These are phyloP conservation scores for Acronicta alni DNA, from an alignment of 2,888 invertebrate species.

Conservation along the genomic window DNA sequence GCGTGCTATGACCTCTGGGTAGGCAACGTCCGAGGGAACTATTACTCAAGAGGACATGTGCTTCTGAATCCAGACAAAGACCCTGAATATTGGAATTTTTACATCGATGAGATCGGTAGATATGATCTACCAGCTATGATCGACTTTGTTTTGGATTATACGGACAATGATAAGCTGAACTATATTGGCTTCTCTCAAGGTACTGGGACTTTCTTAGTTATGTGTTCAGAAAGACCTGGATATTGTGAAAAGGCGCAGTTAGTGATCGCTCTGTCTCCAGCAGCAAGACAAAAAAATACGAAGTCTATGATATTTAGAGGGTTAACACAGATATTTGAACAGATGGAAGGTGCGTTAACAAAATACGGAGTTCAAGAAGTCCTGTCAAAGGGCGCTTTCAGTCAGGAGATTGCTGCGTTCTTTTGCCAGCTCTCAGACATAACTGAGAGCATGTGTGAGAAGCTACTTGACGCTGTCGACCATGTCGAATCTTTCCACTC, in stretches of 20 bases:
- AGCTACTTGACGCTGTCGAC: slow-evolving; percentile 61
- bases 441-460: slow-evolving; percentile 63
- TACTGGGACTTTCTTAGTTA: slow-evolving; percentile 83
- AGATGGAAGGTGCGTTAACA: slow-evolving; percentile 57
- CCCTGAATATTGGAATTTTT: slow-evolving; percentile 61
- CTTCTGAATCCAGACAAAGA: slow-evolving; percentile 71
- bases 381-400: slow-evolving; percentile 67
- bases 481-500: slow-evolving; percentile 62
- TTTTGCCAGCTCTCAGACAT: slow-evolving; percentile 67
- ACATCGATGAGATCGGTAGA: slow-evolving; percentile 84
- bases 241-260: slow-evolving; percentile 91
- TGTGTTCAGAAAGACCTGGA: slow-evolving; percentile 90
- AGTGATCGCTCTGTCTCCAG: slow-evolving; percentile 91
- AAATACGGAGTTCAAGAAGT: slow-evolving; percentile 65
- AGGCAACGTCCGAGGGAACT: slow-evolving; percentile 71
- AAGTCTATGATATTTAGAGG: slow-evolving; percentile 82
- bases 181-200: slow-evolving; percentile 59
- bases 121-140: slow-evolving; percentile 92
- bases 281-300: slow-evolving; percentile 83
- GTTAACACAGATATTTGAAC: slow-evolving; percentile 46
- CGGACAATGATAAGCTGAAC: slow-evolving; percentile 66
- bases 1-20: slow-evolving; percentile 62
- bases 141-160: slow-evolving; percentile 71
- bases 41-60: slow-evolving; percentile 86
- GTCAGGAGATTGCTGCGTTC: slow-evolving; percentile 69